phyloP scores from a whole-genome alignment of 1,140 invertebrate genomes.

The Achatina immaculata region DNA sequence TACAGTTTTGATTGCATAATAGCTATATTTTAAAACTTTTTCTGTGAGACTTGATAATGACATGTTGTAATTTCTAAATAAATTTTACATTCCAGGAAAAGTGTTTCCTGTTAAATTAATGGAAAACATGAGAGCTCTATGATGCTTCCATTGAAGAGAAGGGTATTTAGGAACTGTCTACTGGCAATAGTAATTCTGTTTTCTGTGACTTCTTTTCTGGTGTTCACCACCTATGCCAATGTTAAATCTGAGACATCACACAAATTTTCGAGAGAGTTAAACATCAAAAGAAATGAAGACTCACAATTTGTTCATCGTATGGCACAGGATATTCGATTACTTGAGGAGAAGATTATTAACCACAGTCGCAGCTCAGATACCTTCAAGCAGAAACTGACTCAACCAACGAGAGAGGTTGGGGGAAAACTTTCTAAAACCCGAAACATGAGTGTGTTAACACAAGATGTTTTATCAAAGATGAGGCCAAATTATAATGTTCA shows the following conservation, averaged over 20 bases:
- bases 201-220: background rate
- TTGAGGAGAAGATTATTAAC: background rate
- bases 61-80: too few species aligned
- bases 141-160: background rate
- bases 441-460: background rate
- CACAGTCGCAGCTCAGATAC: background rate
- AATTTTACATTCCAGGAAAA: too few species aligned
- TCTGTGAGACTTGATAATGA: too few species aligned
- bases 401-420: background rate
- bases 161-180: background rate
- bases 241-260: background rate
- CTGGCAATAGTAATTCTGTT: background rate
- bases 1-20: too few species aligned
- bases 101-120: too few species aligned
- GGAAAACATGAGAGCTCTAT: too few species aligned
- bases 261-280: background rate
- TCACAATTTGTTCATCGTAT: background rate
- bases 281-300: background rate
- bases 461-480: background rate
- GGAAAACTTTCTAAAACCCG: background rate
- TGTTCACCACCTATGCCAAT: background rate
- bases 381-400: background rate
- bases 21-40: too few species aligned
- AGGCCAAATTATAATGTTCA: conserved; percentile 69
- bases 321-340: background rate